Evolutionary conservation across 2,888 invertebrate genomes (phyloP).

Genomic region (Erpobdella octoculata): DNA sequence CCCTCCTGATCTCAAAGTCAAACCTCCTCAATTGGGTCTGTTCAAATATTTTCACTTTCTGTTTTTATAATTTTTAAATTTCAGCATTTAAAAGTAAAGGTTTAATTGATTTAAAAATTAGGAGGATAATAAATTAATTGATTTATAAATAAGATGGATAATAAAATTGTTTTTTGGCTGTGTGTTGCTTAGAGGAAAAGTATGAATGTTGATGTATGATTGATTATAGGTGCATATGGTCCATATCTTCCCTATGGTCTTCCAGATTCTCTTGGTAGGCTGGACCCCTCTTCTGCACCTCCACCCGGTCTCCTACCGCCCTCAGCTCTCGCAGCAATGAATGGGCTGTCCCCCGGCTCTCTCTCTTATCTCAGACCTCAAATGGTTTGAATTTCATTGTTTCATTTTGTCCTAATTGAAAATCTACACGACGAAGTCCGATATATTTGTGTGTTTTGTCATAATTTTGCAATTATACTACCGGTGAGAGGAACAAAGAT

Average conservation of each 20-base stretch:
- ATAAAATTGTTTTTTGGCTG: neutral
- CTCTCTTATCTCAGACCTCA: constrained; percentile 37
- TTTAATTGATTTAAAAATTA: neutral
- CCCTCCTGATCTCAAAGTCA: constrained; percentile 17
- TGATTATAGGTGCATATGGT: neutral
- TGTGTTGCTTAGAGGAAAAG: neutral
- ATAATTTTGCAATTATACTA: too few relatives aligned
- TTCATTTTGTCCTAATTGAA: too few relatives aligned
- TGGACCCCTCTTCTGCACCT: constrained; percentile 23
- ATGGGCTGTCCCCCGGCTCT: constrained; percentile 42
- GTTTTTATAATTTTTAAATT: neutral
- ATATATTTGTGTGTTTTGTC: too few relatives aligned
- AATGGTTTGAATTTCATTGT: constrained; percentile 40
- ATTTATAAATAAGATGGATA: neutral
- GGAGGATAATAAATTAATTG: neutral
- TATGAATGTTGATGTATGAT: neutral
- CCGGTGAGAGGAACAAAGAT: too few relatives aligned
- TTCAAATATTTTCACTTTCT: neutral
- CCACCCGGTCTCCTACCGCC: constrained; percentile 28
- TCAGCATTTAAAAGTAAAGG: neutral
- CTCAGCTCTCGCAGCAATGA: constrained; percentile 26
- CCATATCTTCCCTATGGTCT: constrained; percentile 16
- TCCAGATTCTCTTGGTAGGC: constrained; percentile 7
- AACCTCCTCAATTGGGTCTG: constrained; percentile 16
- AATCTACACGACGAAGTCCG: too few relatives aligned